Conservation (phyloP, 64 coral and sea anemone genomes). For the Hydrozoanthus tunicans region DNA sequence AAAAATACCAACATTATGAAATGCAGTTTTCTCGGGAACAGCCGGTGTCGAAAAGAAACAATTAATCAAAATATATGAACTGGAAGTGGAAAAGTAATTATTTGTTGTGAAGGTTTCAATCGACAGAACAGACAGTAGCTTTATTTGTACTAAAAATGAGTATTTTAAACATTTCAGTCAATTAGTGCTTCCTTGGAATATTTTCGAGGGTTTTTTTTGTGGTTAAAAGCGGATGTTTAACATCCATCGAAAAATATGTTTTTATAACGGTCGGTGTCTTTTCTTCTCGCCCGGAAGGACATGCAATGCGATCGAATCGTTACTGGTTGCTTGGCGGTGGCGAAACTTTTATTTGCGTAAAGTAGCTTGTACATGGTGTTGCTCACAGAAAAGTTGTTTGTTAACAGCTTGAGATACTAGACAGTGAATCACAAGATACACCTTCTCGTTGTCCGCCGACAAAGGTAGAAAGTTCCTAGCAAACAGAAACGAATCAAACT, state of each 20-base stretch:
- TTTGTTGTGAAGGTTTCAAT: not conserved
- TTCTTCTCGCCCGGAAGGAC: no score
- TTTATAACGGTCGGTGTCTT: not conserved
- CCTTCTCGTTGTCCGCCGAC: not conserved
- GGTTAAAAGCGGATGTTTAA: not conserved
- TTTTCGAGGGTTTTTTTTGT: not conserved
- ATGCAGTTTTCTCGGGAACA: not conserved
- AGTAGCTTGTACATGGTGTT: not conserved
- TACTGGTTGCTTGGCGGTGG: no score
- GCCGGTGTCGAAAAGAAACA: not conserved
- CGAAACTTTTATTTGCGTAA: not conserved
- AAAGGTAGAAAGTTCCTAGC: not conserved
- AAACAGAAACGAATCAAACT: not conserved
- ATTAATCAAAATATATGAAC: not conserved
- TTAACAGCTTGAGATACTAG: constrained; percentile 5
- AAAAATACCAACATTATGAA: not conserved
- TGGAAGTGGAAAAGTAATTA: not conserved
- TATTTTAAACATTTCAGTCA: not conserved
- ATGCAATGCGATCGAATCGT: no score
- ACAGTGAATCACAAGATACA: not conserved
- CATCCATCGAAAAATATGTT: not conserved
- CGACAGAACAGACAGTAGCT: not conserved
- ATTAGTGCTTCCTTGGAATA: not conserved
- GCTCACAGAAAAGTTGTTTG: constrained; percentile 14
- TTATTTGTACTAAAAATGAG: not conserved